Evolutionary conservation across 2,113 vertebrate species (phyloP), one percentile per base, ranked within the genome.

Genomic region (Gymnarchus niloticus): DNA sequence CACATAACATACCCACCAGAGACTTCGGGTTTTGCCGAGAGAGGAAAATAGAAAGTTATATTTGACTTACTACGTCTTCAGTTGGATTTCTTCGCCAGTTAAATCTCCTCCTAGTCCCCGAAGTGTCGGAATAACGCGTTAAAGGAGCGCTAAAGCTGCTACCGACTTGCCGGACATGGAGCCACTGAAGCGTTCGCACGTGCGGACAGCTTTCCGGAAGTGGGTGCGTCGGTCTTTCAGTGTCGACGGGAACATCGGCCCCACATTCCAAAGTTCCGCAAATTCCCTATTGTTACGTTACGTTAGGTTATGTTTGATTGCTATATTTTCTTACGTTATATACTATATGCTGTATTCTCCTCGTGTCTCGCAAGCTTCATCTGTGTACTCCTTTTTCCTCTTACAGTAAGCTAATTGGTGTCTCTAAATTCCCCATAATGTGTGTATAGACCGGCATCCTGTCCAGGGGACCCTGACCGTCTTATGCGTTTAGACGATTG

Each of bases 131-230:
- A 44, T 51, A 25, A 7, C 48, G 23, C 5, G 12, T 37, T 57
- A 54, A 44, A 54, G 25, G 23, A 19, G 0, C 9, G 1, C 46
- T 48, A 17, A 56, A 81, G 28, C 56, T 33, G 3, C 14, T 73
- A 14, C 21, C 14, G n/a, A 7, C 80, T 52, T n/a, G n/a, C 54
- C 28, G 3, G n/a, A 54, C 80, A 54, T 19, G 9, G 44, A 41
- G 8, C 2, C 21, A 5, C 49, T 21, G 33, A 23, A 41, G 46
- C 57, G 0, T 51, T 83, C 65, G 57, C 78, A 85, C 87, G 84
- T 87, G 87, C 81, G 21, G 1, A 49, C 25, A 3, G 14, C 12
- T 37, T 56, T 19, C 77, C 78, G 87, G 87, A 85, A 87, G 46
- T 83, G 78, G 44, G 46, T 87, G 12, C 87, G 54, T 8, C 57